These are phyloP conservation scores for Ctenopoma kingsleyae DNA, from an alignment of 2,797 vertebrate species.

Conservation along the genomic window DNA sequence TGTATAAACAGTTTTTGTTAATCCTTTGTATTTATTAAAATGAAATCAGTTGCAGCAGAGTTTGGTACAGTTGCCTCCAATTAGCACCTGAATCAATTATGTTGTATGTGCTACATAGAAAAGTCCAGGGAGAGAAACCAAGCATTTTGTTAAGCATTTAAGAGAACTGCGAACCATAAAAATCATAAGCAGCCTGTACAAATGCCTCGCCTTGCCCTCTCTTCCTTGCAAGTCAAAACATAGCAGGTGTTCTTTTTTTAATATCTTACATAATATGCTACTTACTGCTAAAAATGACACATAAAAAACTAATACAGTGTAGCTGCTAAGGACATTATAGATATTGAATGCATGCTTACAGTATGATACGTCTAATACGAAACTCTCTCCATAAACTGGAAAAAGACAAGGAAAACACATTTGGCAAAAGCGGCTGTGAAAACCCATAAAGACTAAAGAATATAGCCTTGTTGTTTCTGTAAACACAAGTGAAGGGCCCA, in stretches of 20 bases:
- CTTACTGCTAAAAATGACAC: conserved; percentile 10
- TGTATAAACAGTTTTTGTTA: background rate
- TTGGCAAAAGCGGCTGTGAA: conserved; percentile 71
- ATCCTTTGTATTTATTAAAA: conserved; percentile 9
- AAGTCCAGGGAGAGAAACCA: conserved; percentile 27
- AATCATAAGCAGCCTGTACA: conserved; percentile 24
- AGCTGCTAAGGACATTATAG: conserved; percentile 7
- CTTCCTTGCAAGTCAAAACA: conserved; percentile 31
- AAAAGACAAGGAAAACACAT: conserved; percentile 60
- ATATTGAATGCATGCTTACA: conserved; percentile 4
- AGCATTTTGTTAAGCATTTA: conserved; percentile 34
- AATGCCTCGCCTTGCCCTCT: conserved; percentile 15
- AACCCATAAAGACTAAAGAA: conserved; percentile 75
- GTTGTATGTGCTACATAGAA: conserved; percentile 9
- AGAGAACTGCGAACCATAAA: conserved; percentile 44
- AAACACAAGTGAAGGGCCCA: conserved; percentile 77
- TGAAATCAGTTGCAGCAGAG: background rate
- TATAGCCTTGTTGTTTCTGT: conserved; percentile 80
- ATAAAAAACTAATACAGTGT: background rate
- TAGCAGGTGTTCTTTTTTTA: conserved; percentile 47
- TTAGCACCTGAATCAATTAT: conserved; percentile 26
- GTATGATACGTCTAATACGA: conserved; percentile 5
- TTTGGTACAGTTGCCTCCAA: background rate
- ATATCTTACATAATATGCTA: conserved; percentile 29
- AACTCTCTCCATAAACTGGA: conserved; percentile 20